Evolutionary conservation across 2,797 vertebrate genomes (phyloP).

Genomic region (Bothrops alternatus): DNA sequence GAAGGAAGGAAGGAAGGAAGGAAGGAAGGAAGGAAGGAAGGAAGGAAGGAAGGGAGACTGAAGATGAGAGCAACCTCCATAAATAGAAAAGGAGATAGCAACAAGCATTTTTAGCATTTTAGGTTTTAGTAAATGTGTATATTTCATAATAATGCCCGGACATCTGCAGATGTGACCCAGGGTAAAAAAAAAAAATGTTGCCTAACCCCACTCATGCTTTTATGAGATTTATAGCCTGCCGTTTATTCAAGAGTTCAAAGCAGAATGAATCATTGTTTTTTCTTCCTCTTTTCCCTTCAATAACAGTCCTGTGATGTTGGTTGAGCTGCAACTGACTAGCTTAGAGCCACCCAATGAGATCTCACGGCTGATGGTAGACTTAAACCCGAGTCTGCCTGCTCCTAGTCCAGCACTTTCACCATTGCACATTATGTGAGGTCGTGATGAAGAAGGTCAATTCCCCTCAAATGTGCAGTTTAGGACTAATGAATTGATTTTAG

Average conservation of each 20-base stretch:
- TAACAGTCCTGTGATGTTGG: background rate
- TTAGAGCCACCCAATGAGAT: background rate
- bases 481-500: background rate
- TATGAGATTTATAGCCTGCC: background rate
- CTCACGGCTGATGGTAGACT: background rate
- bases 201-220: background rate
- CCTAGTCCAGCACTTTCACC: background rate
- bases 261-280: background rate
- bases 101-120: background rate
- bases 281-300: background rate
- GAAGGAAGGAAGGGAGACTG: background rate
- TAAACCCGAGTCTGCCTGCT: background rate
- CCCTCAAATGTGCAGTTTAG: background rate
- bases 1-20: background rate
- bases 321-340: background rate
- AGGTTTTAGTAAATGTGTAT: background rate
- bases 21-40: no score
- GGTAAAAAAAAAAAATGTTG: background rate
- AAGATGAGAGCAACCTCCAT: background rate
- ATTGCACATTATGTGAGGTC: background rate
- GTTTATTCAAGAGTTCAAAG: background rate
- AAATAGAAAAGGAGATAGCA: background rate
- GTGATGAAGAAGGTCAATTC: background rate
- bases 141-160: background rate
- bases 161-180: background rate